Conservation (phyloP, 2,888 invertebrate genomes). For the Dioctria linearis region DNA sequence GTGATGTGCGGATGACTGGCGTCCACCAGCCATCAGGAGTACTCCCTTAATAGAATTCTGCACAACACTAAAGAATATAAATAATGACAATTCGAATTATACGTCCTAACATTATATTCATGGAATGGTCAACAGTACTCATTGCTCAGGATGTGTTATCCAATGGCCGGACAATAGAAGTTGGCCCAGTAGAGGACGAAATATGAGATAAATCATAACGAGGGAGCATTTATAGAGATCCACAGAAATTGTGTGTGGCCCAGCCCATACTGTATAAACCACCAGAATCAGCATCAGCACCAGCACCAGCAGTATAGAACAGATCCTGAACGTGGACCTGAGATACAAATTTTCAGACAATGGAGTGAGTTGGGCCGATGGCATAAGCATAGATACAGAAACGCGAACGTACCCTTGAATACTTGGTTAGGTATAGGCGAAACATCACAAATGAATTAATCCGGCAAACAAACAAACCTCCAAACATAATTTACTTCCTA, state of each 20-base stretch:
- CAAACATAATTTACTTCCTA: conserved; percentile 58
- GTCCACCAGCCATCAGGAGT: conserved; percentile 49
- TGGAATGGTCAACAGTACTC: conserved; percentile 48
- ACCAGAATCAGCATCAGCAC: no score
- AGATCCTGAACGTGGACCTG: conserved; percentile 18
- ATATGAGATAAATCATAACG: conserved; percentile 54
- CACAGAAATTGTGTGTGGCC: conserved; percentile 47
- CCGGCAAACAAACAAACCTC: conserved; percentile 57
- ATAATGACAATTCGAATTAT: conserved; percentile 54
- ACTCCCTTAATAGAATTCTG: conserved; percentile 53
- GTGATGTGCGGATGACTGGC: conserved; percentile 51
- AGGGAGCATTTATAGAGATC: conserved; percentile 54
- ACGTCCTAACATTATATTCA: conserved; percentile 53
- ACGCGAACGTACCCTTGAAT: conserved; percentile 43
- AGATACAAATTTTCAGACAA: conserved; percentile 40
- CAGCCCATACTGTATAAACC: conserved; percentile 6
- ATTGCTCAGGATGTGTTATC: conserved; percentile 52
- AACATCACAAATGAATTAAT: conserved; percentile 58
- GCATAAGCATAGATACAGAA: conserved; percentile 43
- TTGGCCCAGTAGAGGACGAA: conserved; percentile 52
- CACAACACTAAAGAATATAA: conserved; percentile 51
- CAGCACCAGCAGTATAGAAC: background rate
- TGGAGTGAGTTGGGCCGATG: conserved; percentile 7
- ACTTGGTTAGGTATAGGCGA: conserved; percentile 51
- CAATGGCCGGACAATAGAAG: conserved; percentile 53